Evolutionary conservation across 2,888 invertebrate species (phyloP).

Genomic region (Heliconius ismenius): DNA sequence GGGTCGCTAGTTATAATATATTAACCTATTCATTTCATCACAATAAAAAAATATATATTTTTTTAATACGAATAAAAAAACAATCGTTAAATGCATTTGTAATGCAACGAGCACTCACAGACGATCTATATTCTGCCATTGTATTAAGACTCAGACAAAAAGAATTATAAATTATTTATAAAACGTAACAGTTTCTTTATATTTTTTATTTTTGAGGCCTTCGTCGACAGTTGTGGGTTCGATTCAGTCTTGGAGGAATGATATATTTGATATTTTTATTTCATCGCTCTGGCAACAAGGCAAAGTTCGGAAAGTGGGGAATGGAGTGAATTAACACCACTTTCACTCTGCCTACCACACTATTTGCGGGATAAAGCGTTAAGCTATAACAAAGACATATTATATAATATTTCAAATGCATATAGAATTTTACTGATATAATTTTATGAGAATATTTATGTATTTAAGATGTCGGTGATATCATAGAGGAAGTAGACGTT

Average conservation of each 20-base stretch:
- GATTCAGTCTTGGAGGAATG: neutral
- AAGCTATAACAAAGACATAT: neutral
- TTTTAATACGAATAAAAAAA: neutral
- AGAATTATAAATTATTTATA: constrained; percentile 5
- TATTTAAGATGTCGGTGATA: constrained; percentile 16
- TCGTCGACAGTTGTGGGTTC: neutral
- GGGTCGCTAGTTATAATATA: too few relatives aligned
- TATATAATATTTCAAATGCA: neutral
- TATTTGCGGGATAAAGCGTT: neutral
- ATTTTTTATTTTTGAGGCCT: neutral
- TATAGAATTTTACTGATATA: neutral
- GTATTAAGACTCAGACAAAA: neutral
- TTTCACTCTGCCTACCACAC: neutral
- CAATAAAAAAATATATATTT: too few relatives aligned
- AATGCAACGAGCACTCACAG: neutral
- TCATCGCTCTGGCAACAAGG: too few relatives aligned
- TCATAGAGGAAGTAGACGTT: constrained; percentile 15
- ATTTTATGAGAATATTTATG: neutral
- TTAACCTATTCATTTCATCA: too few relatives aligned
- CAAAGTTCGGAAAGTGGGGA: too few relatives aligned
- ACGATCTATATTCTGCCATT: constrained; percentile 4
- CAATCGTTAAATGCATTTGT: neutral
- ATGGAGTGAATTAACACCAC: neutral
- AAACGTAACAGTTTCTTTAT: neutral
- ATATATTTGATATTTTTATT: too few relatives aligned